Base-by-base conservation (phyloP, 1,140 invertebrate species). In the Lepidostoma basale region DNA sequence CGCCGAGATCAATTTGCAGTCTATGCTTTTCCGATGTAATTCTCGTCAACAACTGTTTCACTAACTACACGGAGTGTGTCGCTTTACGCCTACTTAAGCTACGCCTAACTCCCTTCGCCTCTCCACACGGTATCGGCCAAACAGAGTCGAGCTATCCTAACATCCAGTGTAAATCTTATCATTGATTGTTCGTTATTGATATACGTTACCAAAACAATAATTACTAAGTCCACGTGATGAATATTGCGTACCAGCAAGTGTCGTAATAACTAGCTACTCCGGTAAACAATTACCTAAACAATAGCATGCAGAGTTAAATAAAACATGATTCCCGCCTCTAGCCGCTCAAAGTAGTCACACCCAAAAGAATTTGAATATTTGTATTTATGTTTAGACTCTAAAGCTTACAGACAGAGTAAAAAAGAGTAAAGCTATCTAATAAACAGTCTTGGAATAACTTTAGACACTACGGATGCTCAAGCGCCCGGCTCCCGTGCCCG, bases 371-470 rank as follows among this genome's bases (percentile, higher is more conserved):
- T 20, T 59, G 18, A 44, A 62, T 39, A 44, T 44, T 62, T 44
- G 26, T 14, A n/a, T 10, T 58, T 59, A 60, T 20, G 42, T 56
- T 56, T 68, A 72, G 70, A 68, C 70, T 72, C 70, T 72, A 72
- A 62, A 72, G 70, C 70, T 72, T 68, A 72, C 66, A 72, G 70
- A 72, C 44, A 72, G 69, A 71, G 70, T 72, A 72, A 72, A 72
- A 72, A 68, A 72, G 67, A 73, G 71, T 73, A 73, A 73, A 73
- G 71, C 71, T 73, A 73, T 73, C 71, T 73, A 73, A 67, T 69
- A 64, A 73, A 73, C 71, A 73, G 71, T 73, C 71, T 73, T 73
- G 67, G 71, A 62, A 73, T 63, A 73, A 73, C 67, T 68, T 73
- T 73, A 73, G 71, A 73, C 47, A 59, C 71, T 73, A 73, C 67